Percentiles rank a stretch among this genome's conserved stretches.
Conservation (phyloP, 2,888 invertebrate species). For the Spicauda simplicius region DNA sequence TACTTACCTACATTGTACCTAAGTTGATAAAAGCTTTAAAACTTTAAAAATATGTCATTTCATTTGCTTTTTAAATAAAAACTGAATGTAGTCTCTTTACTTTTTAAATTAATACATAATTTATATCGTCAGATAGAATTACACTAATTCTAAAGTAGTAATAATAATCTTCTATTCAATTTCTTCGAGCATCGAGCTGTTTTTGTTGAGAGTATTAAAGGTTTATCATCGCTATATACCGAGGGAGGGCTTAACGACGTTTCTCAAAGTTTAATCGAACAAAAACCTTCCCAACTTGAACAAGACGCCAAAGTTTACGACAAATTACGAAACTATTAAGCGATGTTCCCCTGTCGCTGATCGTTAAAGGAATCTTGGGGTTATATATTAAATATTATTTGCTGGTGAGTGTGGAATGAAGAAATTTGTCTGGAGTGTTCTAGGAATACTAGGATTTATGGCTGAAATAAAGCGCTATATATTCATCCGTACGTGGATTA, state of each 20-base stretch:
- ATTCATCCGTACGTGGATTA: too few relatives aligned
- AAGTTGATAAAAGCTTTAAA: too few relatives aligned
- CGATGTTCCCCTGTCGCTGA: not conserved
- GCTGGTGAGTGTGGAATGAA: not conserved
- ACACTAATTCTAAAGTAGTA: too few relatives aligned
- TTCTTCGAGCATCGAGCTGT: not conserved
- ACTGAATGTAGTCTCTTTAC: too few relatives aligned
- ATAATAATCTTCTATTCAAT: not conserved
- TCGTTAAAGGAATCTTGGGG: not conserved
- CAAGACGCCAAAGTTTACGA: conserved; percentile 15
- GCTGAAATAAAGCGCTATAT: too few relatives aligned
- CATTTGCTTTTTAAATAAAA: too few relatives aligned
- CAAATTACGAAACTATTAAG: conserved; percentile 24
- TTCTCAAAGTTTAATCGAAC: conserved; percentile 12
- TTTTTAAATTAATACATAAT: too few relatives aligned
- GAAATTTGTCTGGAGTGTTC: too few relatives aligned
- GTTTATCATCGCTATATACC: conserved; percentile 4
- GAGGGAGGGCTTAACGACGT: conserved; percentile 6
- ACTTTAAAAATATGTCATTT: too few relatives aligned
- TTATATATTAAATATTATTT: not conserved
- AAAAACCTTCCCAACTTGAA: conserved; percentile 11
- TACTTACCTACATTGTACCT: too few relatives aligned
- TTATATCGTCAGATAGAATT: too few relatives aligned
- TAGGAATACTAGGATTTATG: too few relatives aligned
- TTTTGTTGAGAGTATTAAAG: conserved; percentile 14